Conservation (phyloP, 2,113 vertebrate species). For the Vidua chalybeata region DNA sequence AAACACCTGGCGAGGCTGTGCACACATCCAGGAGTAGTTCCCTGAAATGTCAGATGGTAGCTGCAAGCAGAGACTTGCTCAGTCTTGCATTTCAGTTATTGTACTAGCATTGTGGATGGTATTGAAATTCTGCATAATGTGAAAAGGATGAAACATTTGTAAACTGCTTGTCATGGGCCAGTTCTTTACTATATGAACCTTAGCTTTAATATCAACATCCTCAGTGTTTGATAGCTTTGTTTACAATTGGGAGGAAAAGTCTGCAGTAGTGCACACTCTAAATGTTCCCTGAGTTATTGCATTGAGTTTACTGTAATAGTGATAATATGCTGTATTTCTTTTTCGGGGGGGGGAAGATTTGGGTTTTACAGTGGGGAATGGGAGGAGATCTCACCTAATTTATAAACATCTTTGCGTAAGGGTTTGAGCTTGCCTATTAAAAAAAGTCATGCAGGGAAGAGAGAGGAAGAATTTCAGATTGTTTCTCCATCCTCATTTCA, state of each 20-base stretch:
- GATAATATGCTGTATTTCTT: conserved; percentile 51
- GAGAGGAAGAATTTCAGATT: not conserved
- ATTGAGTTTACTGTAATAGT: conserved; percentile 54
- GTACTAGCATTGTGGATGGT: conserved; percentile 71
- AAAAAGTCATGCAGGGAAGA: not conserved
- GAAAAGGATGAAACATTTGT: conserved; percentile 75
- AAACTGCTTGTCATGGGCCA: conserved; percentile 77
- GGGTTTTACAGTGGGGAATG: conserved; percentile 44
- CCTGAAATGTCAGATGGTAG: conserved; percentile 60
- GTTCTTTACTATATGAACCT: conserved; percentile 73
- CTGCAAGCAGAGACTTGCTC: conserved; percentile 57
- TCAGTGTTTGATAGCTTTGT: conserved; percentile 73
- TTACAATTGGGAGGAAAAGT: conserved; percentile 66
- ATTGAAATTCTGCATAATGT: conserved; percentile 79
- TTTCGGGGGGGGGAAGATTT: not conserved
- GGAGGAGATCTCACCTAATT: conserved; percentile 50
- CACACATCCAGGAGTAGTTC: conserved; percentile 33
- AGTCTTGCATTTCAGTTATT: conserved; percentile 69
- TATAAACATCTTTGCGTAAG: conserved; percentile 18
- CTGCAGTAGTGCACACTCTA: conserved; percentile 61
- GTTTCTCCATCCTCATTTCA: conserved; percentile 53
- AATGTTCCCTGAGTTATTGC: conserved; percentile 55
- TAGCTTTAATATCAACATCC: conserved; percentile 76
- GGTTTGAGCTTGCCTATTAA: conserved; percentile 40
- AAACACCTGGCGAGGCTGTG: conserved; percentile 7